Base-by-base conservation (phyloP, 2,797 vertebrate genomes). In the Megalops cyprinoides region DNA sequence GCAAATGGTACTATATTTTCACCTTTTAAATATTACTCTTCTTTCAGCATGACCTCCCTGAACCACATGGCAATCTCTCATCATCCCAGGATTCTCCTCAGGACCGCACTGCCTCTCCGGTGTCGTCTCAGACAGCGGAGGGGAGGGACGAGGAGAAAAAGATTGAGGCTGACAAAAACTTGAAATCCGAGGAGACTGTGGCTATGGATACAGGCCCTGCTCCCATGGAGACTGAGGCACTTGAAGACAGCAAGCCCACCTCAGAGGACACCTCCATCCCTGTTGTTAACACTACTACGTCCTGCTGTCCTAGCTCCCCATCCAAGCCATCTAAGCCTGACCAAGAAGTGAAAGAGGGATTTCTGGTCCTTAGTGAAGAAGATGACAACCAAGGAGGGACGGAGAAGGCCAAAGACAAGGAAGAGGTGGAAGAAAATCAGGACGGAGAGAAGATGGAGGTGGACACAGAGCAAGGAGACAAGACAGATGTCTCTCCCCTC, bases 351-450 rank as follows among this genome's bases (percentile, higher is more conserved):
- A 96, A 94, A 87, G 96, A 96, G 88, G 96, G 95, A 73, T 97
- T 97, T 90, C 90, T 97, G 79, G 95, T 96, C 23, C 90, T 96
- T 42, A 96, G 96, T 82, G 96, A 97, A 92, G 96, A 97, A 90
- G 96, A 97, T 34, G 96, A 78, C 23, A 80, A 78, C 55, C 79
- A 81, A 39, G 82, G 65, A 48, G 82, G 58, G 71, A 49, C 34
- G 48, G 82, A 75, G 42, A 67, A 73, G 39, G 67, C 46, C 25
- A 78, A 60, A 46, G 56, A 44, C 10, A 37, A 74, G 46, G 51
- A 56, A 39, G 49, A 18, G 31, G 39, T 55, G 5, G 58, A 31
- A 78, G 37, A 77, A 46, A 34, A 77, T 9, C 87, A 18, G 80
- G 84, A 79, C 53, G 74, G 49, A n/a, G 79, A 55, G 77, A 15